phyloP scores from a whole-genome alignment of 2,797 vertebrate genomes.

The Halcyon leucocephala region DNA sequence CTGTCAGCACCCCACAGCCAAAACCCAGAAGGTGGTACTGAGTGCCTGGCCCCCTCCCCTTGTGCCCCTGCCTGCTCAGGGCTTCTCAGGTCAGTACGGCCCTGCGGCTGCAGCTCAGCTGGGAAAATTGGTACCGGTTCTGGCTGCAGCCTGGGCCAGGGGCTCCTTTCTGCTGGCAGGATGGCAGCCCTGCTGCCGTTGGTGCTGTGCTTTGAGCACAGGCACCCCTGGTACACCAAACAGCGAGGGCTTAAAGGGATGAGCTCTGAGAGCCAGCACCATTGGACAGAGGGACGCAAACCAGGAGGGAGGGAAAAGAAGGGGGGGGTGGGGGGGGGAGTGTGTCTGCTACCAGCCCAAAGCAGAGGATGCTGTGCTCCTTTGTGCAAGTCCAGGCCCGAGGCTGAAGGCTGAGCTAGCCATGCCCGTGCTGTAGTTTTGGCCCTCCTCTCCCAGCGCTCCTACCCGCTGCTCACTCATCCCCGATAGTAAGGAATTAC shows the following conservation, averaged over 20 bases:
- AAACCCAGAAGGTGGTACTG: neutral
- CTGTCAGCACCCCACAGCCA: neutral
- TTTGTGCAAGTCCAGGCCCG: neutral
- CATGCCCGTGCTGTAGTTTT: accelerated
- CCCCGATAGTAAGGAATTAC: accelerated
- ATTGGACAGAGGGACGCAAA: neutral
- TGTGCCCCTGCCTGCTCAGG: neutral
- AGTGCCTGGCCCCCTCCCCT: too few species aligned
- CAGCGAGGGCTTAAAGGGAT: neutral
- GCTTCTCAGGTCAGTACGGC: neutral
- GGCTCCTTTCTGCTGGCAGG: neutral
- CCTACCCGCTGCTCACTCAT: neutral
- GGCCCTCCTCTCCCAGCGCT: neutral
- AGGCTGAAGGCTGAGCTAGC: neutral
- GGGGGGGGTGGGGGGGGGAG: accelerated
- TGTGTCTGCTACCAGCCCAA: neutral
- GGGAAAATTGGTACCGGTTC: neutral
- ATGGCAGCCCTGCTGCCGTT: neutral
- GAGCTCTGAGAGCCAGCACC: neutral
- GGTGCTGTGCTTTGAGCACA: accelerated
- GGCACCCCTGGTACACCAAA: too few species aligned
- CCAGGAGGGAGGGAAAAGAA: neutral
- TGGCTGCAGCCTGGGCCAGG: neutral
- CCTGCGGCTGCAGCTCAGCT: neutral
- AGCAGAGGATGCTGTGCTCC: neutral